A percentile compares a stretch with the other conserved stretches of the same genome.
Conservation (phyloP, 2,797 vertebrate genomes). For the Amblyopsis hoosieri region DNA sequence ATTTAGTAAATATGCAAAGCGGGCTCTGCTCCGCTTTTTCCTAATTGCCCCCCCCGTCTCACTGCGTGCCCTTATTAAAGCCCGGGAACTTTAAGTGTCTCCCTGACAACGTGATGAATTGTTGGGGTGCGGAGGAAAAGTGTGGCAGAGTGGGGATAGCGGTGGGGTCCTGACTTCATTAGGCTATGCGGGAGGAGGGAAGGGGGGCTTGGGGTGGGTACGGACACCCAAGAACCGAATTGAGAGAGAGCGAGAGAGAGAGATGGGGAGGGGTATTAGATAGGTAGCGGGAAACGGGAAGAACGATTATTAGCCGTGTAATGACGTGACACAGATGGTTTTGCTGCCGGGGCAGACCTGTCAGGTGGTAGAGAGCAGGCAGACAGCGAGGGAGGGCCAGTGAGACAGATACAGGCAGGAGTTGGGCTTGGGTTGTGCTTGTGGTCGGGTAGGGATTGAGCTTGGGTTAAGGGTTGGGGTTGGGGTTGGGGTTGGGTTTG, state of each 20-base stretch:
- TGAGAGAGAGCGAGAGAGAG: not conserved
- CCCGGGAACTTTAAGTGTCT: conserved; percentile 96
- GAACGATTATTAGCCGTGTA: conserved; percentile 58
- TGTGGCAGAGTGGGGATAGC: conserved; percentile 83
- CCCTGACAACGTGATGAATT: conserved; percentile 99
- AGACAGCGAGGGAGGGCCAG: conserved; percentile 29
- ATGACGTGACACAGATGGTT: conserved; percentile 75
- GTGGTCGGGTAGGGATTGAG: too few relatives aligned
- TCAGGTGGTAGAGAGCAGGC: conserved; percentile 43
- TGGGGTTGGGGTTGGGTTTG: not conserved
- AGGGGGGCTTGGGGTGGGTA: conserved; percentile 89
- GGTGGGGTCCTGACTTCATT: conserved; percentile 94
- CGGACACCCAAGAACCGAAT: conserved; percentile 85
- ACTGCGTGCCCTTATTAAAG: conserved; percentile 98
- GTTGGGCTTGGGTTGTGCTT: not conserved
- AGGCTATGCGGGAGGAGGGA: conserved; percentile 89
- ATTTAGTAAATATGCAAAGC: conserved; percentile 99
- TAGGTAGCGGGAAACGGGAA: conserved; percentile 34
- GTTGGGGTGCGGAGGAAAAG: conserved; percentile 91
- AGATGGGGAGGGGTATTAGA: conserved; percentile 20
- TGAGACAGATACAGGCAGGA: conserved; percentile 24
- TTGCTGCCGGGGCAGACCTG: conserved; percentile 47
- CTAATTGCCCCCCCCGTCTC: conserved; percentile 94
- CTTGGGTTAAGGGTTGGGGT: conserved; percentile 10
- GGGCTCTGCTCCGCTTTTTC: conserved; percentile 80